Percentiles rank a stretch among this genome's conserved stretches.
Evolutionary conservation across 2,888 invertebrate genomes (phyloP).

Genomic region (Pachydiplax longipennis): DNA sequence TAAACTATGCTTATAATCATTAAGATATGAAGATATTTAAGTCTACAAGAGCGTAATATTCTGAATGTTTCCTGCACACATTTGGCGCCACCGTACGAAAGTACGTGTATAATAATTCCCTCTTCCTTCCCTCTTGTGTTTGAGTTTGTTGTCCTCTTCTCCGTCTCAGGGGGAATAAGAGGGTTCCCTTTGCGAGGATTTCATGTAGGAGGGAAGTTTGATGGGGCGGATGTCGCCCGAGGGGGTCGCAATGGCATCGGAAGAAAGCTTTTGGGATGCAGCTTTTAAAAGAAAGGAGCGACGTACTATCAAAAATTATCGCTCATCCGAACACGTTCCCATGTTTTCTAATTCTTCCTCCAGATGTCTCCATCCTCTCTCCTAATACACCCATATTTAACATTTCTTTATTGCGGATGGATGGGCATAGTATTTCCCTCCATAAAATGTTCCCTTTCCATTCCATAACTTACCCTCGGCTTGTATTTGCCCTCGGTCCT

Average conservation of each 20-base stretch:
- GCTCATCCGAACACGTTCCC: not conserved
- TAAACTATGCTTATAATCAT: too few species aligned
- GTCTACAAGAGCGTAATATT: too few species aligned
- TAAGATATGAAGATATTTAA: too few species aligned
- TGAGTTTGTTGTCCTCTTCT: slow-evolving; percentile 24
- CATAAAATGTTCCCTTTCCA: not conserved
- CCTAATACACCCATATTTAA: not conserved
- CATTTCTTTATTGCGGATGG: not conserved
- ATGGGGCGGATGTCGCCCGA: not conserved
- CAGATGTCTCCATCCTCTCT: not conserved
- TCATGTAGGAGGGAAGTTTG: not conserved
- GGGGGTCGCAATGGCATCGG: not conserved
- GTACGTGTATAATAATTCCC: not conserved
- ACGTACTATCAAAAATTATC: not conserved
- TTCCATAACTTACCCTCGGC: not conserved
- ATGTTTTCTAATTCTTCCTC: not conserved
- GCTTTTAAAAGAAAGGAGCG: not conserved
- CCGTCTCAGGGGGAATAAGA: not conserved
- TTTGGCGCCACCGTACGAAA: too few species aligned
- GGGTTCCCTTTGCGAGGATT: not conserved
- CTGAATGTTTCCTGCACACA: too few species aligned
- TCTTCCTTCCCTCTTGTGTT: not conserved
- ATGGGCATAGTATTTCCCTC: not conserved
- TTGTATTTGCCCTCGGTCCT: not conserved
- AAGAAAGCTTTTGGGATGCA: not conserved